These are phyloP conservation scores for Apotomis betuletana DNA, from an alignment of 2,888 invertebrate species.

Conservation along the genomic window DNA sequence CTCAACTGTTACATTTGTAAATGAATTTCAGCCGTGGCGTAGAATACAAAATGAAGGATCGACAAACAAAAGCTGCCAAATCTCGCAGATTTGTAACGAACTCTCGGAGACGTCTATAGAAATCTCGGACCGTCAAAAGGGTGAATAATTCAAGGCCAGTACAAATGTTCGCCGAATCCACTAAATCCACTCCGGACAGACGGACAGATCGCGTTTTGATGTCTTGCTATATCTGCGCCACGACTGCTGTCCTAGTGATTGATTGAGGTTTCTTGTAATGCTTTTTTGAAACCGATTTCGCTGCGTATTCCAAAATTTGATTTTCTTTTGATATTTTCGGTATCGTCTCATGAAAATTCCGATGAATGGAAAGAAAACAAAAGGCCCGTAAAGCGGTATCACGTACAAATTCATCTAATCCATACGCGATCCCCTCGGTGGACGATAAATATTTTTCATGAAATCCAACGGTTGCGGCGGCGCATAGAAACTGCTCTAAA, in stretches of 20 bases:
- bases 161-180: constrained; percentile 63
- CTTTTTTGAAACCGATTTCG: constrained; percentile 18
- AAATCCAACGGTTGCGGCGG: constrained; percentile 69
- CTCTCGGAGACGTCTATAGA: constrained; percentile 48
- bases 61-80: constrained; percentile 44
- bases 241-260: constrained; percentile 53
- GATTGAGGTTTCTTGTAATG: constrained; percentile 48
- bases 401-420: constrained; percentile 81
- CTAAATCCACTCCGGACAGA: constrained; percentile 68
- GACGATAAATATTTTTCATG: constrained; percentile 81
- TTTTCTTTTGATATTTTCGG: constrained; percentile 4
- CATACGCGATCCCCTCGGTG: constrained; percentile 63
- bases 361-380: constrained; percentile 26
- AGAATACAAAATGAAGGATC: constrained; percentile 34
- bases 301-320: neutral
- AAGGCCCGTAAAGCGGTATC: constrained; percentile 51
- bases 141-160: constrained; percentile 70
- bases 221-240: constrained; percentile 52
- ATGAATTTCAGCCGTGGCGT: constrained; percentile 18
- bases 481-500: constrained; percentile 81
- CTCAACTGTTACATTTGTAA: constrained; percentile 15
- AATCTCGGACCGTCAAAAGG: constrained; percentile 62
- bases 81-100: constrained; percentile 60
- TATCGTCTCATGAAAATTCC: constrained; percentile 15
- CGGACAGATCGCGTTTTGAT: constrained; percentile 62